These are phyloP conservation scores for Pelobates cultripes DNA, from an alignment of 2,797 vertebrate genomes.

Conservation along the genomic window DNA sequence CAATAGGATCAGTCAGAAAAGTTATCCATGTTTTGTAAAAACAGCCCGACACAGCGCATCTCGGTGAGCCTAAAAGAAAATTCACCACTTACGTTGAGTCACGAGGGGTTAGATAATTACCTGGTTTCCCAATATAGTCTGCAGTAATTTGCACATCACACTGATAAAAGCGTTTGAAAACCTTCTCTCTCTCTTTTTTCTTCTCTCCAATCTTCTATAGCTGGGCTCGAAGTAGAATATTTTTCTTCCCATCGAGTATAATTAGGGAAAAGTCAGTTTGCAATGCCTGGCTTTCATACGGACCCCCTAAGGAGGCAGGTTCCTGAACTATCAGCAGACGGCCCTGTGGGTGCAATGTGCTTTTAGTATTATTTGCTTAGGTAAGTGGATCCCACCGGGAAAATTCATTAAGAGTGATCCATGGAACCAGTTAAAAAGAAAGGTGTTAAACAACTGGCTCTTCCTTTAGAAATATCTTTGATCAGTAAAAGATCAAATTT, in stretches of 20 bases:
- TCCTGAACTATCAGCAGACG: conserved; percentile 8
- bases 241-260: conserved; percentile 49
- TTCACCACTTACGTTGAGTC: neutral
- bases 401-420: conserved; percentile 11
- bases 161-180: conserved; percentile 46
- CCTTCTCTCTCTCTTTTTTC: neutral
- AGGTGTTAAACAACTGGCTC: neutral
- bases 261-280: conserved; percentile 55
- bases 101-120: conserved; percentile 33
- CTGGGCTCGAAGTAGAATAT: conserved; percentile 52
- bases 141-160: conserved; percentile 47
- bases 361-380: conserved; percentile 10
- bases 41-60: neutral
- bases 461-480: neutral
- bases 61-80: neutral
- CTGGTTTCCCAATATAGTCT: conserved; percentile 31
- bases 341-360: neutral
- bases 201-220: conserved; percentile 33
- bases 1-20: neutral
- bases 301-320: conserved; percentile 11
- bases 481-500: neutral
- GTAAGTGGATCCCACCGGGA: neutral
- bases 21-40: neutral
- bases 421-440: neutral
- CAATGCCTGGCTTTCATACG: conserved; percentile 13